Base-by-base conservation (phyloP, 2,797 vertebrate species). In the Glyptemys insculpta region DNA sequence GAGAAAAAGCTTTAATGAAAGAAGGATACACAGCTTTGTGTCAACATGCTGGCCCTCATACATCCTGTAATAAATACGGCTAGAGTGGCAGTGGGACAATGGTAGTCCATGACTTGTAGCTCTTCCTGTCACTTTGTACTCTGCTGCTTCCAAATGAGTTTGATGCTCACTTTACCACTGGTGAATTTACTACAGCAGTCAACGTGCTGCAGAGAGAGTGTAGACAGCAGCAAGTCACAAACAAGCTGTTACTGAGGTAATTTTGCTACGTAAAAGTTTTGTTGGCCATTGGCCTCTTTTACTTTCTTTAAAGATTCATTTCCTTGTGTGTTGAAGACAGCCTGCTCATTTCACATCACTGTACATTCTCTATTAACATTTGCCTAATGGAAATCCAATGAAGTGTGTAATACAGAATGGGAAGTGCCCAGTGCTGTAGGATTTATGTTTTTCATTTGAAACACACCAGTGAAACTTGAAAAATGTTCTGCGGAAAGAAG, bases 61-160 rank as follows among this genome's bases (percentile, higher is more conserved):
- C 14, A 49, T 49, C 74, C 47, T 29, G 44, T 12, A 47, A 49
- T 78, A 78, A 29, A 31, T 49, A 31, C 12, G 5, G 44, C 74
- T 29, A 31, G 44, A 78, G 7, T 9, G 21, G 21, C 37, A 72
- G 21, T 49, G 44, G 74, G 29, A 78, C 74, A 78, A 49, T 49
- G 44, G 44, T 15, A 49, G 74, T 47, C 44, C 14, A 29, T 78
- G 25, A 3, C 0, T 0, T 25, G 29, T 53, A 16, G 4, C 44
- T 53, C 9, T 2, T 8, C 14, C 21, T n/a, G 12, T 65, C 1
- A 2, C 25, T 14, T 44, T 8, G 27, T 47, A 25, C 12, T 19
- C 6, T 44, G 6, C 0, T 0, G 79, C 25, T 79, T 37, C 31
- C 19, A 10, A 4, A 41, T 0, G 0, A 88, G 37, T 14, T 65